A percentile compares a stretch with the other conserved stretches of the same genome.
phyloP scores from a whole-genome alignment of 2,888 invertebrate species.

The Spisula subtruncata region DNA sequence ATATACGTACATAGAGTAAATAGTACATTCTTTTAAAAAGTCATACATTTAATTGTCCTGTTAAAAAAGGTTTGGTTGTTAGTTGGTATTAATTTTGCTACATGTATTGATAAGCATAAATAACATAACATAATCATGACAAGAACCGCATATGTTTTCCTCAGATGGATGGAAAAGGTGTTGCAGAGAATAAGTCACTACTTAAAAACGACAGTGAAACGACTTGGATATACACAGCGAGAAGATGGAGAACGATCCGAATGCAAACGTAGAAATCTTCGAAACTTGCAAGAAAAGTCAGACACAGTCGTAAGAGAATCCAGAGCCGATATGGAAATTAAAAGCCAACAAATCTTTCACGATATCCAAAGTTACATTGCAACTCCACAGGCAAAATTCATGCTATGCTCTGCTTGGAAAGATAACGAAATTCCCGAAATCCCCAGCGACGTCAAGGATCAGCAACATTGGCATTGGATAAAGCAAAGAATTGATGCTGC shows the following conservation, averaged over 20 bases:
- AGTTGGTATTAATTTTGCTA: not conserved
- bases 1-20: too few species aligned
- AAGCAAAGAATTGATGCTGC: conserved; percentile 64
- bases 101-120: not conserved
- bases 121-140: not conserved
- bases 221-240: conserved; percentile 73
- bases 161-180: conserved; percentile 82
- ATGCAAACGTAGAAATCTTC: conserved; percentile 62
- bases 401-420: conserved; percentile 69
- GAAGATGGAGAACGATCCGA: conserved; percentile 70
- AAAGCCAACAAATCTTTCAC: conserved; percentile 59
- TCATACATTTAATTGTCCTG: not conserved
- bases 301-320: conserved; percentile 64
- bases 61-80: not conserved
- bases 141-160: not conserved
- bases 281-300: conserved; percentile 66
- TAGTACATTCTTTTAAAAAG: too few species aligned
- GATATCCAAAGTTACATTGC: conserved; percentile 61
- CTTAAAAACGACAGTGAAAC: conserved; percentile 75
- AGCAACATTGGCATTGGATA: conserved; percentile 62
- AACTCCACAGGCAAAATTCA: conserved; percentile 57
- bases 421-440: conserved; percentile 70
- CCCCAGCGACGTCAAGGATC: conserved; percentile 28
- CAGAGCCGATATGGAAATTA: conserved; percentile 58
- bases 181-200: conserved; percentile 74